Evolutionary conservation across 2,113 vertebrate species (phyloP), one percentile per base, ranked within the genome.

Genomic region (Notarius lentiginosus): DNA sequence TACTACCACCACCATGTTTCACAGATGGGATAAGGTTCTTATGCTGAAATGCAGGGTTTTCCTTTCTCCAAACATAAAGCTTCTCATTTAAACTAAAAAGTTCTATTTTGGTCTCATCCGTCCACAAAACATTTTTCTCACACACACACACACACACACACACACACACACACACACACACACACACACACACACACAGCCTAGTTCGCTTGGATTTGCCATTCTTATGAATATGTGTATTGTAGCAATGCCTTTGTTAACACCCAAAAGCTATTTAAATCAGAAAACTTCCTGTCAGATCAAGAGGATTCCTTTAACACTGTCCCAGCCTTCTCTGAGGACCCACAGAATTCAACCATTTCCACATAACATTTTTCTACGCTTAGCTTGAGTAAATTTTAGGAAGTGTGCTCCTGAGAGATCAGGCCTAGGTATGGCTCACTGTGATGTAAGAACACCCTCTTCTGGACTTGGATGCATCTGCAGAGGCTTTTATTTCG

Each of bases 371-470:
- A 41, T 41, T 83, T n/a, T 12, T 15, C 15, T 56, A 47, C 49
- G 0, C 27, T 41, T 41, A 56, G 12, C 10, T 18, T 41, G 49
- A 80, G 49, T 68, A 10, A 68, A 68, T 55, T 41, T 27, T 61
- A 56, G 27, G 3, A 85, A 72, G 12, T 68, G 27, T 27, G 17
- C 30, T 5, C 53, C 2, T 70, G 61, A 65, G 9, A 79, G 49
- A 70, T 60, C 81, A 53, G 61, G 51, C 2, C 22, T 58, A 65
- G 65, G 9, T 53, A 22, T 27, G 27, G 53, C 61, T 24, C n/a
- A 65, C 41, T 85, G 66, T 87, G 88, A 92, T 82, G 88, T 89
- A 85, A 94, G 90, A 87, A 91, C 91, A 92, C 94, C 94, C 92
- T 92, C 94, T 92, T 79, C 92, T 95, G 94, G 94, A 72, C 20